Conservation (phyloP, 2,888 invertebrate species). For the Nephrotoma flavescens region DNA sequence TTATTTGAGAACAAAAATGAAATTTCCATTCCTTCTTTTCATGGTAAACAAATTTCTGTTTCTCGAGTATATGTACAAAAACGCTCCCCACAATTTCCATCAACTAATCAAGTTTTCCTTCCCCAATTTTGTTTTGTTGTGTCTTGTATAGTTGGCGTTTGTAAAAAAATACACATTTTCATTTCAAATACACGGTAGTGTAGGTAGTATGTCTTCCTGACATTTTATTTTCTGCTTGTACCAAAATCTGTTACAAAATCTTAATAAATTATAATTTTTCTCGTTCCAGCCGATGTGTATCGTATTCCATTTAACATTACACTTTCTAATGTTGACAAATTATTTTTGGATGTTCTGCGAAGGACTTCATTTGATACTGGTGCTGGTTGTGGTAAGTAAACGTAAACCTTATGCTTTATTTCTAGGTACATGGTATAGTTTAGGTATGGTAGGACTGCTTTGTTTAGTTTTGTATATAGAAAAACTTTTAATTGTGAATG, state of each 20-base stretch:
- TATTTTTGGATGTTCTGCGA: constrained; percentile 81
- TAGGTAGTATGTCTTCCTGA: background rate
- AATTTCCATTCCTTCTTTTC: background rate
- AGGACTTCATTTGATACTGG: constrained; percentile 58
- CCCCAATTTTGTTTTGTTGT: background rate
- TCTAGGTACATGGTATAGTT: too few species aligned
- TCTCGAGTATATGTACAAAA: too few species aligned
- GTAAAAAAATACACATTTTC: background rate
- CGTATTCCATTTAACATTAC: constrained; percentile 45
- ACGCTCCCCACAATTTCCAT: background rate
- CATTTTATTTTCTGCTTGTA: background rate
- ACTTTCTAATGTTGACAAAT: constrained; percentile 61
- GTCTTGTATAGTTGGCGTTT: background rate
- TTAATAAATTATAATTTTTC: constrained; percentile 3
- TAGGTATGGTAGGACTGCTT: background rate
- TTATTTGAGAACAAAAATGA: background rate
- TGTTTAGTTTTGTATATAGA: background rate
- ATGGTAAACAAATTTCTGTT: background rate
- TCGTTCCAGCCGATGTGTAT: constrained; percentile 52
- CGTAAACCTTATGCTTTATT: background rate
- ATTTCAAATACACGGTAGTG: background rate
- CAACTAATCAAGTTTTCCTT: background rate
- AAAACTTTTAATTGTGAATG: background rate
- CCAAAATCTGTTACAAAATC: background rate
- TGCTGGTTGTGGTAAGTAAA: constrained; percentile 47